Conservation (phyloP, 2,113 vertebrate species). For the Acanthochromis polyacanthus region DNA sequence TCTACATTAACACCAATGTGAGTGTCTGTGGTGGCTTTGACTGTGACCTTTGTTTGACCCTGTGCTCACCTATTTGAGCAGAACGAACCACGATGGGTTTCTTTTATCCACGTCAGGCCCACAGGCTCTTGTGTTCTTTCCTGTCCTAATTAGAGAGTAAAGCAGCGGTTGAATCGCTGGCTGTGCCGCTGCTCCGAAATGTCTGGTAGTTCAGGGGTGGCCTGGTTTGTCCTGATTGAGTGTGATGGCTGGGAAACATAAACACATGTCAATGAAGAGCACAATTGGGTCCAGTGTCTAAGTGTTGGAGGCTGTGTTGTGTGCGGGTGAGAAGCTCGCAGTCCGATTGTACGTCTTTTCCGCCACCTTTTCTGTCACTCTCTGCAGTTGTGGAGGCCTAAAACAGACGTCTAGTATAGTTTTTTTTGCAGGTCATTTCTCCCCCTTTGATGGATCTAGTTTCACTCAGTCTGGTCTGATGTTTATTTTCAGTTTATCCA, state of each 20-base stretch:
- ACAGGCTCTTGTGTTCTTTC: constrained; percentile 63
- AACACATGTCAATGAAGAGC: constrained; percentile 61
- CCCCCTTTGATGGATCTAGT: constrained; percentile 52
- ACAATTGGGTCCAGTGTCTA: constrained; percentile 39
- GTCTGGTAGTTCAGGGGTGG: constrained; percentile 73
- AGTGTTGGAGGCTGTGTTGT: constrained; percentile 17
- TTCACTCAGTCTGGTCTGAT: constrained; percentile 61
- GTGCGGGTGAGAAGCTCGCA: constrained; percentile 5
- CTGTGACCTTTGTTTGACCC: constrained; percentile 47
- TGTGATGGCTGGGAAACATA: constrained; percentile 63
- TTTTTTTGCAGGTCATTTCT: constrained; percentile 16
- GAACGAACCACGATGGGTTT: constrained; percentile 30
- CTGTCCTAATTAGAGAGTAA: constrained; percentile 76
- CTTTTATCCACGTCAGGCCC: constrained; percentile 56
- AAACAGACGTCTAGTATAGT: constrained; percentile 60
- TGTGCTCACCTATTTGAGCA: constrained; percentile 28
- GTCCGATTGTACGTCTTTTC: constrained; percentile 33
- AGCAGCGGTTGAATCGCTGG: constrained; percentile 53
- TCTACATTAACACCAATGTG: not conserved
- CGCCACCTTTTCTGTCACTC: constrained; percentile 31
- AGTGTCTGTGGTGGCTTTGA: constrained; percentile 7
- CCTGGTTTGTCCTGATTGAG: constrained; percentile 72
- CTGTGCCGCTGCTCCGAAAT: constrained; percentile 57
- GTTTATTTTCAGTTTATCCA: constrained; percentile 77
- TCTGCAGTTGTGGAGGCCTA: constrained; percentile 39